A percentile compares a stretch with the other conserved stretches of the same genome.
Evolutionary conservation across 2,888 invertebrate genomes (phyloP).

Genomic region (Ophioninae sp.): DNA sequence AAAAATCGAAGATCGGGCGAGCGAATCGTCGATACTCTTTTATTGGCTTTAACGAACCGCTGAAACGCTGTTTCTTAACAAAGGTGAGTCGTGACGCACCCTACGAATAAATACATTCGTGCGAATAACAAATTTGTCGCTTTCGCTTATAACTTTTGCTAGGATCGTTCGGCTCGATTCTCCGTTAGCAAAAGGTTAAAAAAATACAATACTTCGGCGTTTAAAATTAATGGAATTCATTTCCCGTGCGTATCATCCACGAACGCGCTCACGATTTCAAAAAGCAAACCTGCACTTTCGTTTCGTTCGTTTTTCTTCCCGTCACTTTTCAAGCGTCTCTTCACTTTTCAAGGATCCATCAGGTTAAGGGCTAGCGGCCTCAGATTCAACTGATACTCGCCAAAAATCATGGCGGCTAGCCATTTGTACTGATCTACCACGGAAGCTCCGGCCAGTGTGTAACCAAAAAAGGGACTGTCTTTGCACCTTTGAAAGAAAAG

Average conservation of each 20-base stretch:
- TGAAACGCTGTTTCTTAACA: slow-evolving; percentile 43
- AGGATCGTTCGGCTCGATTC: neutral
- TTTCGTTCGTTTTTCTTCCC: slow-evolving; percentile 22
- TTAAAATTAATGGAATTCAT: slow-evolving; percentile 44
- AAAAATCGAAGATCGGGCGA: neutral
- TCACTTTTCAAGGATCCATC: slow-evolving; percentile 77
- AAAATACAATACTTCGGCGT: slow-evolving; percentile 19
- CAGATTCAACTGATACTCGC: slow-evolving; percentile 83
- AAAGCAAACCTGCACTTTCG: slow-evolving; percentile 12
- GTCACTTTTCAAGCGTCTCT: no score
- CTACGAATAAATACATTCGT: slow-evolving; percentile 20
- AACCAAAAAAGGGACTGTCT: slow-evolving; percentile 91
- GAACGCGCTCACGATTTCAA: slow-evolving; percentile 27
- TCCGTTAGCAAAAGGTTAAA: neutral
- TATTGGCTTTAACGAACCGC: slow-evolving; percentile 46
- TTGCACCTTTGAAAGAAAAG: slow-evolving; percentile 84
- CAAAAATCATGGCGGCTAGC: slow-evolving; percentile 90
- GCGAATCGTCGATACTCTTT: slow-evolving; percentile 33
- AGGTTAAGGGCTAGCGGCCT: slow-evolving; percentile 75
- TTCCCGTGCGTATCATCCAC: no score
- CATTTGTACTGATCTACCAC: slow-evolving; percentile 90
- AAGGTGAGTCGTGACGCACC: slow-evolving; percentile 20
- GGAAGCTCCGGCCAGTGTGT: slow-evolving; percentile 89
- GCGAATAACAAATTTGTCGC: slow-evolving; percentile 22
- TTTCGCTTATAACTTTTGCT: slow-evolving; percentile 17